Percentiles rank a stretch among this genome's conserved stretches.
phyloP scores from a whole-genome alignment of 2,797 vertebrate species.

The Scolopax bukidnonensis region DNA sequence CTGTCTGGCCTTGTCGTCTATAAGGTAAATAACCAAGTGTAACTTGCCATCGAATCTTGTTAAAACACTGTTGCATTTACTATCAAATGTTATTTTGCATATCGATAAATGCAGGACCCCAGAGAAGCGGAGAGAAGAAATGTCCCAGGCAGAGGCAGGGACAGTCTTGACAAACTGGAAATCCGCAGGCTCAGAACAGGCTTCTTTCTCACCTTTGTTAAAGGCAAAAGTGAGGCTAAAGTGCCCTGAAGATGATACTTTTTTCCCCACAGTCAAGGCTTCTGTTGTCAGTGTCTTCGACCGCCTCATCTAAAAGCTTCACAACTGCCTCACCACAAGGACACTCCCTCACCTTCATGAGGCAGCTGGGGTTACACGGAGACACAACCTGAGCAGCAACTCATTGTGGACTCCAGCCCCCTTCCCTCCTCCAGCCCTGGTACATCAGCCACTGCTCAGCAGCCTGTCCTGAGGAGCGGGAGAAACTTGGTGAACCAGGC shows the following conservation, averaged over 20 bases:
- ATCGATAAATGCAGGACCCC: background rate
- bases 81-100: background rate
- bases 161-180: rapidly evolving
- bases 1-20: background rate
- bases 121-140: background rate
- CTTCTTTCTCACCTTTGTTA: rapidly evolving
- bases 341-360: too few relatives aligned
- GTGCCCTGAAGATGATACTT: background rate
- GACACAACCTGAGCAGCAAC: background rate
- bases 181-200: background rate
- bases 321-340: background rate
- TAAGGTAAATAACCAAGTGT: background rate
- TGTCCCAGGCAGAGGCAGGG: too few relatives aligned
- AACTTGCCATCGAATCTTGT: background rate
- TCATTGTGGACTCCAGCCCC: background rate
- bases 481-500: background rate
- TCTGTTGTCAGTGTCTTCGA: background rate
- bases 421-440: background rate
- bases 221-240: background rate
- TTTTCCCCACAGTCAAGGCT: rapidly evolving
- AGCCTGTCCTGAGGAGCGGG: rapidly evolving
- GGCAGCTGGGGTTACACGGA: background rate
- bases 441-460: rapidly evolving
- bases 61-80: background rate
- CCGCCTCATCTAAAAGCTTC: background rate